phyloP scores from a whole-genome alignment of 2,113 vertebrate genomes.

The Austrofundulus limnaeus region DNA sequence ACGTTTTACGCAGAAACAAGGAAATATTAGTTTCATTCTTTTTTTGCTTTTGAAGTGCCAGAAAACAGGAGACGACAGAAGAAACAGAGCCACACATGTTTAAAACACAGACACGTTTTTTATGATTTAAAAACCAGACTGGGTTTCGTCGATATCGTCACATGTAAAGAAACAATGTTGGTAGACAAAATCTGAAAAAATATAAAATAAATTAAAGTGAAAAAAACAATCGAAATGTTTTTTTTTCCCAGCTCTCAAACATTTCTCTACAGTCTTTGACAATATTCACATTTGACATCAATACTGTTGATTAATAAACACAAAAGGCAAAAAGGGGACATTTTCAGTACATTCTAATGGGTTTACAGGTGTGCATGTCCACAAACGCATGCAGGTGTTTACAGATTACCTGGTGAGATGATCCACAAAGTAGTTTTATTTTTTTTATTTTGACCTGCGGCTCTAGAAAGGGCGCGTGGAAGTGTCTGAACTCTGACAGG shows the following conservation, averaged over 20 bases:
- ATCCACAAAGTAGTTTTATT: conserved; percentile 29
- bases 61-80: neutral
- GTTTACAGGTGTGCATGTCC: conserved; percentile 67
- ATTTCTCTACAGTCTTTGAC: conserved; percentile 73
- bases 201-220: conserved; percentile 74
- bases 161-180: conserved; percentile 77
- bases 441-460: conserved; percentile 25
- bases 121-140: conserved; percentile 80
- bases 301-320: conserved; percentile 80
- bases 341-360: conserved; percentile 64
- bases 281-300: conserved; percentile 80
- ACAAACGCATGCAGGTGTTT: conserved; percentile 79
- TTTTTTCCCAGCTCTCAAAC: conserved; percentile 64
- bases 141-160: conserved; percentile 73
- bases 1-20: no score
- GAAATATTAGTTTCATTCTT: no score
- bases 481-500: conserved; percentile 37
- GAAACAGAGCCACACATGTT: conserved; percentile 31
- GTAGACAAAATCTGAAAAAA: conserved; percentile 76
- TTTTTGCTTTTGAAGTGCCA: no score
- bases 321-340: conserved; percentile 70
- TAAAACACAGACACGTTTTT: conserved; percentile 81
- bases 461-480: conserved; percentile 21
- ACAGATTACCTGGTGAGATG: conserved; percentile 65
- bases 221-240: conserved; percentile 68